Conservation (phyloP, 2,888 invertebrate species). For the Metallyticus violacea region DNA sequence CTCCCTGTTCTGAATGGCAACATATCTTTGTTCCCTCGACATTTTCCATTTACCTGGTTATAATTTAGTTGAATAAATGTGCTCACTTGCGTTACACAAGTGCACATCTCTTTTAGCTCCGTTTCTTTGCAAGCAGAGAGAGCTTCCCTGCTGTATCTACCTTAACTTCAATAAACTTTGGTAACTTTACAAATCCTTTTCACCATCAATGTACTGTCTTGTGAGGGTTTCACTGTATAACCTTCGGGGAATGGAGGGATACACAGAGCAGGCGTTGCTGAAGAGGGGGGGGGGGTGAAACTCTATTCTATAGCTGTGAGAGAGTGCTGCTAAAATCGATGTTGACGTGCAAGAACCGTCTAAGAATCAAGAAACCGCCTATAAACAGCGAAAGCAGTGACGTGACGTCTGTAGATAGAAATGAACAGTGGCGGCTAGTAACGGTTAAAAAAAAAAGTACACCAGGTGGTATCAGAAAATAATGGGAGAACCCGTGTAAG, state of each 20-base stretch:
- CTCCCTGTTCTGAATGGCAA: no score
- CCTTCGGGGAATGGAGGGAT: not conserved
- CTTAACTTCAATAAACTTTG: not conserved
- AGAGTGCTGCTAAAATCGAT: not conserved
- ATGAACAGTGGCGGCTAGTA: no score
- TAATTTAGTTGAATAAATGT: no score
- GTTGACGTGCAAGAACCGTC: not conserved
- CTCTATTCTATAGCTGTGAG: conserved; percentile 1
- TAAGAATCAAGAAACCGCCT: not conserved
- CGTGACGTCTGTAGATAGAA: no score
- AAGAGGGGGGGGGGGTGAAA: not conserved
- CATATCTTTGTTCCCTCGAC: no score
- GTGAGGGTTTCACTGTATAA: not conserved
- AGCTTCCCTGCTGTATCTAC: no score
- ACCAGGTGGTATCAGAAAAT: no score
- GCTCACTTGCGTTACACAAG: no score
- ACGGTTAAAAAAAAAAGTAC: no score
- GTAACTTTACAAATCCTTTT: conserved; percentile 1
- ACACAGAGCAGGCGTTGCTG: not conserved
- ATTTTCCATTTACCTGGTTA: no score
- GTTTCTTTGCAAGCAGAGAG: not conserved
- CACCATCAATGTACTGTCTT: conserved; percentile 9
- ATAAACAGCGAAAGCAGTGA: not conserved
- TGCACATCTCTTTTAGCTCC: no score
- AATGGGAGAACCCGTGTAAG: no score